Evolutionary conservation across 2,888 invertebrate species (phyloP).

Genomic region (Thymelicus acteon): DNA sequence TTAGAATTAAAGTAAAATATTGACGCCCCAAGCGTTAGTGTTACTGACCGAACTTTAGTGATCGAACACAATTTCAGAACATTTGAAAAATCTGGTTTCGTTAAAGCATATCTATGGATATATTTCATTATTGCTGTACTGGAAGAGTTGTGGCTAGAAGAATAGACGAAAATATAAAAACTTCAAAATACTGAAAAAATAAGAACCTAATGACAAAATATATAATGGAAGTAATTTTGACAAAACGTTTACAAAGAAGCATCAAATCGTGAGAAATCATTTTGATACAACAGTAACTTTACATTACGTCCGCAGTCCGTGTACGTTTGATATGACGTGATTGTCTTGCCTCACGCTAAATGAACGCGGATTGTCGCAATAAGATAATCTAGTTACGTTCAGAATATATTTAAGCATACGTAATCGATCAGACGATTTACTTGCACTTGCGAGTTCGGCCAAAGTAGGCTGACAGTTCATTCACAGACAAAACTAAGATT

Average conservation of each 20-base stretch:
- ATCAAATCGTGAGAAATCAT: constrained; percentile 22
- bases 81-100: background rate
- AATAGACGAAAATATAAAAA: background rate
- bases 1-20: too few species aligned
- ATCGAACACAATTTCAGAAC: background rate
- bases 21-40: too few species aligned
- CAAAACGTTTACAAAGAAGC: constrained; percentile 26
- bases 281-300: constrained; percentile 15
- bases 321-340: constrained; percentile 21
- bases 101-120: background rate
- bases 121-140: background rate
- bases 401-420: constrained; percentile 22
- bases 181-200: too few species aligned
- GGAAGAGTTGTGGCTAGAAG: background rate
- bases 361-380: constrained; percentile 6
- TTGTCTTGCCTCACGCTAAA: constrained; percentile 25
- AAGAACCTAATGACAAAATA: background rate
- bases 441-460: background rate
- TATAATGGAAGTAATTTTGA: constrained; percentile 14
- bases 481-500: background rate
- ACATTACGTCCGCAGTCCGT: constrained; percentile 13
- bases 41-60: background rate
- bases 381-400: constrained; percentile 9
- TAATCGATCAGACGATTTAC: constrained; percentile 6
- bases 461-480: background rate